Evolutionary conservation across 2,113 vertebrate species (phyloP).

Genomic region (Tragelaphus scriptus): DNA sequence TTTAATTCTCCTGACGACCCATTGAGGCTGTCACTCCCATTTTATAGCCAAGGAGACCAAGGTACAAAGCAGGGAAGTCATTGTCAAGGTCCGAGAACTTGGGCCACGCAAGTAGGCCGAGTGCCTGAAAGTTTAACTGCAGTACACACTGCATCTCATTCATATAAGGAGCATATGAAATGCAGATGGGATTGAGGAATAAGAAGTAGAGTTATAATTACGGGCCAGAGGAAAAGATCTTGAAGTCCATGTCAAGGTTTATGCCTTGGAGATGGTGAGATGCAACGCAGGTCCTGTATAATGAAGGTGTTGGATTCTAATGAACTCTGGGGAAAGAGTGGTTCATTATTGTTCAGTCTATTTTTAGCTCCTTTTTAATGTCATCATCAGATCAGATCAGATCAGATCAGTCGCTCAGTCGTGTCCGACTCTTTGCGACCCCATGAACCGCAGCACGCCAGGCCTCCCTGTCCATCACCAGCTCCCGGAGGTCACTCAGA

Average conservation of each 20-base stretch:
- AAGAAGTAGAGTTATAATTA: not conserved
- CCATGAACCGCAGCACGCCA: no score
- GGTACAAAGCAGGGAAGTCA: not conserved
- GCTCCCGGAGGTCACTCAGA: no score
- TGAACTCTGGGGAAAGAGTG: not conserved
- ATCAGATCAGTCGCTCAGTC: no score
- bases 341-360: constrained; percentile 51
- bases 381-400: no score
- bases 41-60: not conserved
- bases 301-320: not conserved
- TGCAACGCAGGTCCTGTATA: not conserved
- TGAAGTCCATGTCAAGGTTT: not conserved
- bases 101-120: not conserved
- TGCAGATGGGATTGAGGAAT: not conserved
- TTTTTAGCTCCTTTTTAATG: constrained; percentile 44
- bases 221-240: not conserved
- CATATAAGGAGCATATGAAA: not conserved
- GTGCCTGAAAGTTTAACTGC: not conserved
- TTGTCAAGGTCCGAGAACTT: not conserved
- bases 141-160: not conserved
- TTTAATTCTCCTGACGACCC: not conserved
- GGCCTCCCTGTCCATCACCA: no score
- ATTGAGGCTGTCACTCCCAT: not conserved
- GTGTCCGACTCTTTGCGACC: no score
- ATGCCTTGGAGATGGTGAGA: not conserved